Conservation (phyloP, 2,797 vertebrate species). For the Sternotherus odoratus region DNA sequence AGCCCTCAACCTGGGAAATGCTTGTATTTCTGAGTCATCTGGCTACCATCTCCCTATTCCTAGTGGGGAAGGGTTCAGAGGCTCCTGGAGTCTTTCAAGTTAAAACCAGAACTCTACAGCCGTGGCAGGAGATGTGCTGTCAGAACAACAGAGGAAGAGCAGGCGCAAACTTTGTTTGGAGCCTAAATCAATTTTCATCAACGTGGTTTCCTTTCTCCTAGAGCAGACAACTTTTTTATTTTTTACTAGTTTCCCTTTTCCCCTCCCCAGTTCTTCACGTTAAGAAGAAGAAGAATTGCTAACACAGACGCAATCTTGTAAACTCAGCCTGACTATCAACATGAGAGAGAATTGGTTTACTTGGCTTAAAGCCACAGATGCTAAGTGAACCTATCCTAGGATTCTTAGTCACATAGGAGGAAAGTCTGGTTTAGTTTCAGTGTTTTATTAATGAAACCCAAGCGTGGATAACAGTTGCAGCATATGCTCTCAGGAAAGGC, state of each 20-base stretch:
- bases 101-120: neutral
- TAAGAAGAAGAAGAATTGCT: neutral
- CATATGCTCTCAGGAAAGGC: neutral
- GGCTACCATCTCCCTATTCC: neutral
- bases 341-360: conserved; percentile 28
- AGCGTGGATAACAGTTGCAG: neutral
- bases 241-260: neutral
- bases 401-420: conserved; percentile 35
- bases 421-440: conserved; percentile 61
- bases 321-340: neutral
- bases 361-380: conserved; percentile 50
- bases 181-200: neutral
- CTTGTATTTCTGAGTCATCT: neutral
- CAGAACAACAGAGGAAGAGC: neutral
- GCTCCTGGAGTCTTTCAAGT: neutral
- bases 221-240: neutral
- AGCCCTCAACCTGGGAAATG: neutral
- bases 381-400: conserved; percentile 32
- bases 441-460: conserved; percentile 45
- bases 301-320: neutral
- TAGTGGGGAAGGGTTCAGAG: neutral
- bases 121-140: neutral
- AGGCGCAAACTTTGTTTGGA: neutral
- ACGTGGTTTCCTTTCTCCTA: neutral
- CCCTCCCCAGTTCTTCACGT: neutral